Base-by-base conservation (phyloP, 2,113 vertebrate species). In the Elephas maximus region DNA sequence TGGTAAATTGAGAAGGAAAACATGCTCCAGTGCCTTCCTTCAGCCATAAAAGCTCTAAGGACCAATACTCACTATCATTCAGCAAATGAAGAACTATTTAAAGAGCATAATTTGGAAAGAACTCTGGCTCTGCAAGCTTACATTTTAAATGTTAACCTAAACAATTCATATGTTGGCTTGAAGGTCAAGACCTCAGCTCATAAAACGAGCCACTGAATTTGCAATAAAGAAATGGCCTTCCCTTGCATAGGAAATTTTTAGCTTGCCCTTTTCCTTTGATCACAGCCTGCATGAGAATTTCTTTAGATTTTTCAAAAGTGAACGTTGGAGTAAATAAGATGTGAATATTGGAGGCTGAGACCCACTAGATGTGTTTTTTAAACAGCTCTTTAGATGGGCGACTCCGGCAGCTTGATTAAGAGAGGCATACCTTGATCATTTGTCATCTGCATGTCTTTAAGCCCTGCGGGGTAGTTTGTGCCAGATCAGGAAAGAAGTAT, bases 361-460 rank as follows among this genome's bases (percentile, higher is more conserved):
- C 93, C 90, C 77, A 93, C 98, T 91, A 53, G 90, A 97, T 98
- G 97, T 98, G 98, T 95, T 98, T 98, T 98, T 98, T 98, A 97
- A 98, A 80, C 86, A 97, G 95, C 94, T 97, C 98, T 98, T 98
- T 97, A 98, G 98, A 98, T 92, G 97, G 97, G 97, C 76, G 88
- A 96, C 96, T 94, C 93, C 87, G 71, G 95, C 97, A 93, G 97
- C 98, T 91, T 95, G 98, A 98, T 95, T 95, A 97, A 98, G 98
- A 97, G 93, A 90, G 63, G 2, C 96, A 91, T 97, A 97, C 93
- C 98, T 91, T 83, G 96, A 95, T 98, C 98, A 98, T 97, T 98
- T 97, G 94, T 98, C 98, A 98, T 98, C 97, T 77, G 78, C 97
- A 96, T 96, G 96, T 98, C 97, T 98, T 98, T 98, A 97, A 97